Conservation (phyloP, 1,140 invertebrate genomes). For the Platyura marginata region DNA sequence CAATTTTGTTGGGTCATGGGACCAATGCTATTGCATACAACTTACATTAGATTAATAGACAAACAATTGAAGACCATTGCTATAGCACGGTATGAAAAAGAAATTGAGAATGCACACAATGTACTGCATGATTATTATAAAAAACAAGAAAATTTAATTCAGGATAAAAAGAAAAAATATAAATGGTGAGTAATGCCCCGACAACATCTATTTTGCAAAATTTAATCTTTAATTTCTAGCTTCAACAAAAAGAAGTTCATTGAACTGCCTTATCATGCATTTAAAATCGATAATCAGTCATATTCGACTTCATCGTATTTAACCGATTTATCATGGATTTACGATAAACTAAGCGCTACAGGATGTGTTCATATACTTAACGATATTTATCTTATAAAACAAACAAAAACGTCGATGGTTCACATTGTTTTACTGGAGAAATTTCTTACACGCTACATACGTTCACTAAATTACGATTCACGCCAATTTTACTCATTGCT, state of each 20-base stretch:
- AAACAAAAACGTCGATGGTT: conserved; percentile 14
- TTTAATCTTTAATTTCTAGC: conserved; percentile 23
- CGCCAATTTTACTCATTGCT: conserved; percentile 54
- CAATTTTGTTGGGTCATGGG: conserved; percentile 26
- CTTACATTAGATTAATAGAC: conserved; percentile 22
- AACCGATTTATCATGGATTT: conserved; percentile 50
- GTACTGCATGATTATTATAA: conserved; percentile 21
- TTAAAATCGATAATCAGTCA: conserved; percentile 15
- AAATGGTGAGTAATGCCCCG: conserved; percentile 1
- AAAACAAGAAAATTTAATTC: conserved; percentile 10
- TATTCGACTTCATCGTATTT: conserved; percentile 26
- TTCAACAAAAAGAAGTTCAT: conserved; percentile 64
- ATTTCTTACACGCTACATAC: conserved; percentile 42
- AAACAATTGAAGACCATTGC: conserved; percentile 16
- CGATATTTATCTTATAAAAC: conserved; percentile 36
- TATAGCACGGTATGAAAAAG: conserved; percentile 14
- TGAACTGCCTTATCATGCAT: conserved; percentile 57
- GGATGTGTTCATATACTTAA: conserved; percentile 42
- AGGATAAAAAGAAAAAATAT: conserved; percentile 14
- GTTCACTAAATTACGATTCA: conserved; percentile 51
- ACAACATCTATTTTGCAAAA: not conserved
- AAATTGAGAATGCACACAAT: conserved; percentile 21
- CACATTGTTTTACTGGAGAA: conserved; percentile 41
- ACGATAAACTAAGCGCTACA: conserved; percentile 50
- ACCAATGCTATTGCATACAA: conserved; percentile 20